Evolutionary conservation across 2,888 invertebrate species (phyloP).

Genomic region (Cerceris rybyensis): DNA sequence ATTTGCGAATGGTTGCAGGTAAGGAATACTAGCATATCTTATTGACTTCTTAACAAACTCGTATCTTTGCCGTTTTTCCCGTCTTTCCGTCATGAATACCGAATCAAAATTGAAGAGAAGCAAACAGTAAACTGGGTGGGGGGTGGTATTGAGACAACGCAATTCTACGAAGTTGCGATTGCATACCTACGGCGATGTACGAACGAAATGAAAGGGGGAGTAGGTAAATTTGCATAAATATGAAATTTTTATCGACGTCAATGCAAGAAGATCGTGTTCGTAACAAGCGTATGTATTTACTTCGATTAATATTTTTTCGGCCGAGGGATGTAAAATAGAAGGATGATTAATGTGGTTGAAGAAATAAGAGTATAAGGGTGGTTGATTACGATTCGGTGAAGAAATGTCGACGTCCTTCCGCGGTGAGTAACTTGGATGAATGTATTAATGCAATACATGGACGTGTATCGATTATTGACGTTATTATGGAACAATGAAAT

Average conservation of each 20-base stretch:
- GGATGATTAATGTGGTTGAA: neutral
- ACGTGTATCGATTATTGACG: too few relatives aligned
- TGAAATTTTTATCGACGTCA: neutral
- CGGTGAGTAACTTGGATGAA: too few relatives aligned
- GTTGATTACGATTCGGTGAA: too few relatives aligned
- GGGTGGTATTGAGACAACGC: neutral
- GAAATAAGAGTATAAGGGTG: too few relatives aligned
- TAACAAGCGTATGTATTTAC: neutral
- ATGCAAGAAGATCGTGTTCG: neutral
- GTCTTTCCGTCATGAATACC: too few relatives aligned
- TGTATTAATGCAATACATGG: too few relatives aligned
- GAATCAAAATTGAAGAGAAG: too few relatives aligned
- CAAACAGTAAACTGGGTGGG: neutral
- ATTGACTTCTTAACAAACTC: neutral
- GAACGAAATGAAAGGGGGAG: neutral
- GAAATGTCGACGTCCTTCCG: too few relatives aligned
- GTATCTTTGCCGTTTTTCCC: too few relatives aligned
- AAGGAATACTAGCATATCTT: neutral
- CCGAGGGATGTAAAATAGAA: neutral
- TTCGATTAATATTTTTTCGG: neutral
- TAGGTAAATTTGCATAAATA: neutral
- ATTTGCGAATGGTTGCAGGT: conserved; percentile 96
- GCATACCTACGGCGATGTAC: neutral
- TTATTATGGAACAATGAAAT: conserved; percentile 13
- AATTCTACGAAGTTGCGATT: neutral